Percentiles rank a stretch among this genome's conserved stretches.
These are phyloP conservation scores for Tiliqua scincoides DNA, from an alignment of 2,113 vertebrate genomes.

Conservation along the genomic window DNA sequence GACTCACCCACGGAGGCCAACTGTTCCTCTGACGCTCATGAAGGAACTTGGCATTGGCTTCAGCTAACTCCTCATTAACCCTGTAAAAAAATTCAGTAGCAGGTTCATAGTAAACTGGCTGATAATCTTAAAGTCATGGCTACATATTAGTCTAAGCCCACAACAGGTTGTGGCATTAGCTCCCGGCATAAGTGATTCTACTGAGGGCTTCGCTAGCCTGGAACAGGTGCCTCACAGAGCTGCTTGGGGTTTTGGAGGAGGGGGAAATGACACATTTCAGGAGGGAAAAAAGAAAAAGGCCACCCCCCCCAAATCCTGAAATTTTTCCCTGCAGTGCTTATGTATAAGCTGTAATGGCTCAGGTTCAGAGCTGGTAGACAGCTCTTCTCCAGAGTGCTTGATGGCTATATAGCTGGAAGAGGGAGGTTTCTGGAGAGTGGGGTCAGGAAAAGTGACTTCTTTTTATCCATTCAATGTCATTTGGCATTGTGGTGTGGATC, in stretches of 20 bases:
- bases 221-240: background rate
- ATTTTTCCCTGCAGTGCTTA: background rate
- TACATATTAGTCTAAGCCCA: background rate
- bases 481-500: no score
- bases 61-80: conserved; percentile 80
- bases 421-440: background rate
- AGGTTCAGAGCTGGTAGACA: no score
- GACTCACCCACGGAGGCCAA: no score
- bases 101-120: background rate
- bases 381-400: background rate
- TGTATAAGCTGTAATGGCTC: no score
- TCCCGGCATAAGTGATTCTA: background rate
- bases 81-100: conserved; percentile 69
- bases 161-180: background rate
- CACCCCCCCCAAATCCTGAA: background rate
- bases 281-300: background rate
- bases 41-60: conserved; percentile 81
- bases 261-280: background rate
- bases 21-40: conserved; percentile 78
- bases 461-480: background rate
- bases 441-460: background rate
- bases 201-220: background rate
- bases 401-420: background rate
- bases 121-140: background rate
- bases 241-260: no score